Percentiles rank a stretch among this genome's conserved stretches.
Conservation (phyloP, 2,888 invertebrate genomes). For the Rhabditoides inermis region DNA sequence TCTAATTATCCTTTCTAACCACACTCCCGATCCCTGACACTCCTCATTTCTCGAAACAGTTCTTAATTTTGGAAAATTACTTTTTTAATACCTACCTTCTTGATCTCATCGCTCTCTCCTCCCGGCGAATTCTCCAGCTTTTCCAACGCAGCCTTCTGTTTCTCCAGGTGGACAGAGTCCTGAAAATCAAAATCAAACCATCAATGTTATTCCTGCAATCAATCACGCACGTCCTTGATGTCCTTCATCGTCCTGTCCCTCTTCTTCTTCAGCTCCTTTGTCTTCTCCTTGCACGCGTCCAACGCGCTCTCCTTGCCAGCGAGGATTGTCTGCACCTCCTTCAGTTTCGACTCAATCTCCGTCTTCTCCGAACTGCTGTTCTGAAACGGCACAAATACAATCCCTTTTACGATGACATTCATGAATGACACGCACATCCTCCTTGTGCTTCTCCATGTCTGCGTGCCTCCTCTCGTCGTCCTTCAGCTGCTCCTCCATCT, state of each 20-base stretch:
- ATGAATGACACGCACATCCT: background rate
- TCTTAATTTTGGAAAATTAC: too few relatives aligned
- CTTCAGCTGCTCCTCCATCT: slow-evolving; percentile 11
- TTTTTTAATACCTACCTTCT: too few relatives aligned
- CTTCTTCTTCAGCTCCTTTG: slow-evolving; percentile 3
- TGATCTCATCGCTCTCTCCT: too few relatives aligned
- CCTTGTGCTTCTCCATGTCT: slow-evolving; percentile 8
- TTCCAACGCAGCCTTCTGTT: slow-evolving; percentile 9
- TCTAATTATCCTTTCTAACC: too few relatives aligned
- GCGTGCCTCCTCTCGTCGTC: slow-evolving; percentile 10
- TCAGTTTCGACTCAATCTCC: slow-evolving; percentile 11
- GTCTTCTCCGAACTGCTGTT: too few relatives aligned
- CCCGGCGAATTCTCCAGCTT: too few relatives aligned
- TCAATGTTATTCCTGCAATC: too few relatives aligned
- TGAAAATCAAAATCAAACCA: too few relatives aligned
- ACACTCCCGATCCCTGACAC: too few relatives aligned
- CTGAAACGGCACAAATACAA: slow-evolving; percentile 6
- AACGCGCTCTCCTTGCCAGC: background rate
- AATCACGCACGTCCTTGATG: background rate
- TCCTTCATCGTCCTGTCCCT: background rate
- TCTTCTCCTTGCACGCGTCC: slow-evolving; percentile 8
- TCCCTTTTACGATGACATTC: too few relatives aligned
- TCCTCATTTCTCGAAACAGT: too few relatives aligned
- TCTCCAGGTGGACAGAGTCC: too few relatives aligned
- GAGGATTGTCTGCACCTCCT: slow-evolving; percentile 4